Percentiles rank a stretch among this genome's conserved stretches.
These are phyloP conservation scores for Channa argus DNA, from an alignment of 2,113 vertebrate genomes.

Conservation along the genomic window DNA sequence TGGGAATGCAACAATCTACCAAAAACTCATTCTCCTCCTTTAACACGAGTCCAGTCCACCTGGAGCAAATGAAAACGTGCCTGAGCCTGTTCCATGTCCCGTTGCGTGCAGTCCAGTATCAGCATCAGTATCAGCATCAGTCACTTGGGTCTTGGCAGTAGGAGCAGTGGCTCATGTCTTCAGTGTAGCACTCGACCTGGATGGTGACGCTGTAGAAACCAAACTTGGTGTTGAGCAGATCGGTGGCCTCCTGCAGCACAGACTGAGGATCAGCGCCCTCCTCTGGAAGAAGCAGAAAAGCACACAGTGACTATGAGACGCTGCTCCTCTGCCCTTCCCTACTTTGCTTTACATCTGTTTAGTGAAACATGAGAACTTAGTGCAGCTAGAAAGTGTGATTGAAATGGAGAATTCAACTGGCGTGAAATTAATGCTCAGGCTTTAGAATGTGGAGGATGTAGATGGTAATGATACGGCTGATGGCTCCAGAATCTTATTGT, in stretches of 20 bases:
- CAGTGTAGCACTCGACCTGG: constrained; percentile 90
- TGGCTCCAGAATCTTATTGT: not conserved
- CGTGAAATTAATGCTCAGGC: not conserved
- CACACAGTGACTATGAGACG: not conserved
- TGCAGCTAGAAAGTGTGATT: not conserved
- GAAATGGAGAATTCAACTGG: not conserved
- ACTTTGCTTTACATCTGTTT: too few relatives aligned
- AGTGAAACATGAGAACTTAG: not conserved
- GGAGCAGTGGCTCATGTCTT: constrained; percentile 87
- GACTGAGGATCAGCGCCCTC: constrained; percentile 81
- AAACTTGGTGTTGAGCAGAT: constrained; percentile 88
- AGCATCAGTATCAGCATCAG: constrained; percentile 65
- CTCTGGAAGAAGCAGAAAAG: constrained; percentile 76
- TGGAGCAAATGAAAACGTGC: constrained; percentile 22
- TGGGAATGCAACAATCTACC: constrained; percentile 4
- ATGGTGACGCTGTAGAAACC: constrained; percentile 91
- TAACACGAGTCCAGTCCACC: constrained; percentile 13
- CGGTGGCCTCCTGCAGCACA: constrained; percentile 88
- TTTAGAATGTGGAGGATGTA: too few relatives aligned
- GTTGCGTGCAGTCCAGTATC: constrained; percentile 17
- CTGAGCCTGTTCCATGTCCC: constrained; percentile 24
- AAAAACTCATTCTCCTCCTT: not conserved
- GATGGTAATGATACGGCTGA: too few relatives aligned
- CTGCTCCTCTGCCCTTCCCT: too few relatives aligned
- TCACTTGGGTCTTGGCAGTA: constrained; percentile 87